Conservation (phyloP, 2,888 invertebrate genomes). For the Tanypteryx hageni region DNA sequence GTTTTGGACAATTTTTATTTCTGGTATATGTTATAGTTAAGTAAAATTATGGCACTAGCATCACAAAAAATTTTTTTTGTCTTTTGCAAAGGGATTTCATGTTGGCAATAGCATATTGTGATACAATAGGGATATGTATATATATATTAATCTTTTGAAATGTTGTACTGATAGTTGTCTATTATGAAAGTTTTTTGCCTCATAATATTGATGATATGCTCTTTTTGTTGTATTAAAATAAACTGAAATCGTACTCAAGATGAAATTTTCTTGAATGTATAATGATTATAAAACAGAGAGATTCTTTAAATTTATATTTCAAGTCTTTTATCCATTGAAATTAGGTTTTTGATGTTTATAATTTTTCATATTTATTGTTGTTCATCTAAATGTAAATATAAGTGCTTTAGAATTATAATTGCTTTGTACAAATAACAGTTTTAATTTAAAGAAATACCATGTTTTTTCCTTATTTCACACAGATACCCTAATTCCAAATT, state of each 20-base stretch:
- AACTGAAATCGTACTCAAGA: background rate
- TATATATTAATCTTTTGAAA: background rate
- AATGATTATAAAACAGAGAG: background rate
- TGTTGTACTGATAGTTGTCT: background rate
- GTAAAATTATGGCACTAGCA: background rate
- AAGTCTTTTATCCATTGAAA: background rate
- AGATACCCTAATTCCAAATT: too few relatives aligned
- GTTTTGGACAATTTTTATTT: background rate
- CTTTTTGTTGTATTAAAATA: background rate
- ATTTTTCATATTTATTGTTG: conserved; percentile 34
- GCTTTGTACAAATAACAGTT: conserved; percentile 43
- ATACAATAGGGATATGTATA: background rate
- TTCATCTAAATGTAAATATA: conserved; percentile 29
- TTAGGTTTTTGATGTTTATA: background rate
- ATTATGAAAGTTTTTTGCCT: background rate
- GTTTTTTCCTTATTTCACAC: too few relatives aligned
- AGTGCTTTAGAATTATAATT: conserved; percentile 25
- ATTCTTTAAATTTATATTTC: background rate
- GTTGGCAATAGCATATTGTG: conserved; percentile 6
- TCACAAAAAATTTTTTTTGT: background rate
- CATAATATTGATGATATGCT: background rate
- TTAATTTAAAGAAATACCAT: too few relatives aligned
- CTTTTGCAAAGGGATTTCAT: background rate
- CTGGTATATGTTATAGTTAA: background rate
- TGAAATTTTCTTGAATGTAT: background rate